Base-by-base conservation (phyloP, 2,113 vertebrate genomes). In the Lanius collurio region DNA sequence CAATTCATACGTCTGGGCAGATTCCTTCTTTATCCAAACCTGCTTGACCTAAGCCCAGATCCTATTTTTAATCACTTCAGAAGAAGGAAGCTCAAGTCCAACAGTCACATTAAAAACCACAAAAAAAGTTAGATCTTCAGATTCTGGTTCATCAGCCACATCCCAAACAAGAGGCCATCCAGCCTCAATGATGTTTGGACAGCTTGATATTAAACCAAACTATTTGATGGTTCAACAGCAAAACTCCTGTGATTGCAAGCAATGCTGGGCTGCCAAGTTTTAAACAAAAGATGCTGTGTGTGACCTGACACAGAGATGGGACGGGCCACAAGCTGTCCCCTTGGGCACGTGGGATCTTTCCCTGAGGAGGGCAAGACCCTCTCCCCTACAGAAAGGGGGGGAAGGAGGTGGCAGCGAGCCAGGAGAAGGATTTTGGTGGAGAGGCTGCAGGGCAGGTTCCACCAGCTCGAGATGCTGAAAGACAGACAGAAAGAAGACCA, bases 131-230 rank as follows among this genome's bases (percentile, higher is more conserved):
- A 39, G 5, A 60, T 49, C 64, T 53, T 33, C 59, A 77, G 24
- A 62, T 75, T 67, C 79, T 57, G 19, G 8, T 47, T 67, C 67
- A n/a, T 31, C 75, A 74, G 59, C n/a, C 77, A 46, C 89, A 76
- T 82, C 67, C 55, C 74, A 67, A 94, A 83, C 13, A 2, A 50
- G 46, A 77, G 60, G 26, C 41, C 78, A 67, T 76, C 64, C 57
- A 83, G 33, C 35, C 81, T 28, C 93, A 75, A 67, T 4, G 1
- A 65, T 67, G 67, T 93, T 94, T 94, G 90, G 77, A 91, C 77
- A 84, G 81, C 60, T 87, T 89, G 68, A 71, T 80, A 57, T 79
- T 89, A 76, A 89, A 95, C 87, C 88, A 68, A 93, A 83, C 39
- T 67, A 53, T 59, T 62, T 79, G 90, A 95, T 94, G 87, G 87